Percentiles rank a stretch among this genome's conserved stretches.
phyloP scores from a whole-genome alignment of 2,797 vertebrate species.

The Alcedo atthis region DNA sequence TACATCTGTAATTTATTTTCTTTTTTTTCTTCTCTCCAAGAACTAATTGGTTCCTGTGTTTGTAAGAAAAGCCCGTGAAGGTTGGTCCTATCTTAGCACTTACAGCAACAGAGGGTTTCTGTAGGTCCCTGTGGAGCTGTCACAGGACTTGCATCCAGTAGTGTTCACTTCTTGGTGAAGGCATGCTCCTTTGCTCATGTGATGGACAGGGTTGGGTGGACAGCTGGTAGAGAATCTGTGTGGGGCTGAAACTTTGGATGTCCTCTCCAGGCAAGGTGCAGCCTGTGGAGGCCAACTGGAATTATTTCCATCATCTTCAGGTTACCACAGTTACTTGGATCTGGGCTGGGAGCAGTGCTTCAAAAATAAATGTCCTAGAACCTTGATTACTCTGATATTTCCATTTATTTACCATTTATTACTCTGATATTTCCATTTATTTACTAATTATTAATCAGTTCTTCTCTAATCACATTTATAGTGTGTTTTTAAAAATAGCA shows the following conservation, averaged over 20 bases:
- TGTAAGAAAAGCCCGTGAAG: background rate
- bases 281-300: background rate
- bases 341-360: background rate
- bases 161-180: background rate
- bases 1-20: background rate
- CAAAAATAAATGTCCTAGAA: background rate
- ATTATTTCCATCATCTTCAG: background rate
- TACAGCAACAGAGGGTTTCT: background rate
- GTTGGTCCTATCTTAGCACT: background rate
- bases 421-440: background rate
- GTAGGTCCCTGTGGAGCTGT: background rate
- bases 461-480: background rate
- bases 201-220: background rate
- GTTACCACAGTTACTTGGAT: background rate
- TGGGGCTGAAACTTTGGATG: background rate
- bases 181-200: rapidly evolving
- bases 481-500: background rate
- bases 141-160: background rate
- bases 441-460: background rate
- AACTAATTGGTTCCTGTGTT: background rate
- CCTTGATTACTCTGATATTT: background rate
- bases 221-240: background rate
- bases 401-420: background rate
- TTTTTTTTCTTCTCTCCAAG: background rate
- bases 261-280: background rate